phyloP scores from a whole-genome alignment of 1,140 invertebrate species.

The Panagrolaimus sp. region DNA sequence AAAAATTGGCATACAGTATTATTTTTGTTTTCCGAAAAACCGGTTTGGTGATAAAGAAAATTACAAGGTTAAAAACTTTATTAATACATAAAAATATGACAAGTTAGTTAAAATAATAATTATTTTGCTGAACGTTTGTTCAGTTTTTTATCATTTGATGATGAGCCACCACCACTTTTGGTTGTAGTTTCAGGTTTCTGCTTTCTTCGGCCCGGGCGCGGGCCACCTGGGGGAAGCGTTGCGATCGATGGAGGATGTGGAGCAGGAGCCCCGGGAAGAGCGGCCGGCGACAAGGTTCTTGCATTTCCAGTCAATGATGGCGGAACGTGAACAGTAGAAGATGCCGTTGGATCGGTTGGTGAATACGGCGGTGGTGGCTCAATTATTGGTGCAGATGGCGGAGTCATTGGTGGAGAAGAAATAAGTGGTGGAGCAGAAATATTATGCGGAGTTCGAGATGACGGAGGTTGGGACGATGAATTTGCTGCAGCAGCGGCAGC shows the following conservation, averaged over 20 bases:
- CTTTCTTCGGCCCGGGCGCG: slow-evolving; percentile 26
- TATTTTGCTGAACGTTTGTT: slow-evolving; percentile 13
- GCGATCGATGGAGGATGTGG: slow-evolving; percentile 34
- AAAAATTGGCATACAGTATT: too few relatives aligned
- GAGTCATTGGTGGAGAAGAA: slow-evolving; percentile 26
- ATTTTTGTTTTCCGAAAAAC: too few relatives aligned
- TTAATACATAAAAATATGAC: neutral
- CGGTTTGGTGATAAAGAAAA: too few relatives aligned
- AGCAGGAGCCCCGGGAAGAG: slow-evolving; percentile 33
- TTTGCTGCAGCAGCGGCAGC: slow-evolving; percentile 28
- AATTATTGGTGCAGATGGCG: slow-evolving; percentile 29
- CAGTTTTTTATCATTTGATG: neutral
- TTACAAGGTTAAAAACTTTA: too few relatives aligned
- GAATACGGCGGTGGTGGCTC: slow-evolving; percentile 54
- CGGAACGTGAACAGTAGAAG: neutral
- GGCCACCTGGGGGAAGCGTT: slow-evolving; percentile 26
- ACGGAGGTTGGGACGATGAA: neutral
- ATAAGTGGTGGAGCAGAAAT: slow-evolving; percentile 45
- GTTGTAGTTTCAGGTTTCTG: slow-evolving; percentile 13
- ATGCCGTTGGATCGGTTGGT: slow-evolving; percentile 14
- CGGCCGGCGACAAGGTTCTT: slow-evolving; percentile 20
- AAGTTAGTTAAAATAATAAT: neutral
- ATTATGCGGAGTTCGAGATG: too few relatives aligned
- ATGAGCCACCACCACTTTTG: neutral
- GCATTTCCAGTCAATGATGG: neutral